Conservation (phyloP, 2,888 invertebrate genomes). For the Lithophane leautieri region DNA sequence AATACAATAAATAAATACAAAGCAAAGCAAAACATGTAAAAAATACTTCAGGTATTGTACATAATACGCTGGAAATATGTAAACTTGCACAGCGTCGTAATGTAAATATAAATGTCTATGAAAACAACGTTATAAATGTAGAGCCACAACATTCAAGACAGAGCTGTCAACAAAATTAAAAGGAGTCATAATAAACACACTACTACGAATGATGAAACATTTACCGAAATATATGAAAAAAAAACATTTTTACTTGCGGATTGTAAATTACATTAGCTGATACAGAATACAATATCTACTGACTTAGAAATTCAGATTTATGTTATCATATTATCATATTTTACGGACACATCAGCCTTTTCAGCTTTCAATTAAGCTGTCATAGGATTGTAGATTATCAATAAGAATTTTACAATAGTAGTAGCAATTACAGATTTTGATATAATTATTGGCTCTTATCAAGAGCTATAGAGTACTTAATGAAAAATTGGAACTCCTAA, state of each 20-base stretch:
- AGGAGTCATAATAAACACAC: conserved; percentile 39
- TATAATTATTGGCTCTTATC: background rate
- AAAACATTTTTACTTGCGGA: background rate
- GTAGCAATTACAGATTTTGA: background rate
- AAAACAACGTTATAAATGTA: conserved; percentile 50
- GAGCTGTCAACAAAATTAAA: conserved; percentile 37
- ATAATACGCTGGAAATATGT: conserved; percentile 13
- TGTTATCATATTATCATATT: background rate
- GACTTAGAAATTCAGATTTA: background rate
- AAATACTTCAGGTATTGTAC: conserved; percentile 30
- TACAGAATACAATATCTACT: background rate
- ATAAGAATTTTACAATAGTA: background rate
- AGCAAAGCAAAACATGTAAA: conserved; percentile 8
- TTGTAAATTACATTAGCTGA: conserved; percentile 2
- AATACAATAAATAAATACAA: conserved; percentile 1
- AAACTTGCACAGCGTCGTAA: conserved; percentile 22
- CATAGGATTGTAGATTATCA: too few relatives aligned
- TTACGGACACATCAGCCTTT: background rate
- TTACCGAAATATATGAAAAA: background rate
- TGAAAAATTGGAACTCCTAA: background rate
- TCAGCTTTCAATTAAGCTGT: background rate
- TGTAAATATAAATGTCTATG: conserved; percentile 44
- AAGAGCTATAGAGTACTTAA: background rate
- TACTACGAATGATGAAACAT: conserved; percentile 26
- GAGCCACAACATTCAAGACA: conserved; percentile 28